Evolutionary conservation across 2,888 invertebrate species (phyloP).

Genomic region (Troides helena): DNA sequence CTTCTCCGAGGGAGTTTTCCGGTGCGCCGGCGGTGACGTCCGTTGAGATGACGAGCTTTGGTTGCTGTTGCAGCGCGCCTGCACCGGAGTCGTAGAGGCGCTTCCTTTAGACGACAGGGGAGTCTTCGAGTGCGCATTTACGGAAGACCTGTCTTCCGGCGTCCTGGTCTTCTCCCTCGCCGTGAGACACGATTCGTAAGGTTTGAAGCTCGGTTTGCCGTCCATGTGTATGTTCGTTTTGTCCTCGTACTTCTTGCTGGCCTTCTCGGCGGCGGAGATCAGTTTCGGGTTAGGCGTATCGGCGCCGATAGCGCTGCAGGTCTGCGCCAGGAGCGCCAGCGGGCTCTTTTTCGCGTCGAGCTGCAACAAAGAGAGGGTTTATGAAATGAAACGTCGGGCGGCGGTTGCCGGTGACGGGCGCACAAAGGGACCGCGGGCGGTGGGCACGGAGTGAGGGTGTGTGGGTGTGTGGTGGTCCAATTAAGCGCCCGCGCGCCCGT

Average conservation of each 20-base stretch:
- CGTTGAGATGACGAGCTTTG: constrained; percentile 87
- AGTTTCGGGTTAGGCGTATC: constrained; percentile 90
- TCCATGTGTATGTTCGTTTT: constrained; percentile 81
- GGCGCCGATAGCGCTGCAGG: constrained; percentile 97
- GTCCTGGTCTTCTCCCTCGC: constrained; percentile 84
- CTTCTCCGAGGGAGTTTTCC: constrained; percentile 81
- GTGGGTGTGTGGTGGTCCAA: constrained; percentile 65
- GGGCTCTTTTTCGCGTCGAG: constrained; percentile 99
- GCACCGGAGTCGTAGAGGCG: constrained; percentile 72
- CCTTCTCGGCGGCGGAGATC: constrained; percentile 86
- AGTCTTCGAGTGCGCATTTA: constrained; percentile 77
- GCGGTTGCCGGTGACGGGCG: constrained; percentile 74
- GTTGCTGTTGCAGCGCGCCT: constrained; percentile 86
- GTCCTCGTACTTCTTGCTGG: constrained; percentile 83
- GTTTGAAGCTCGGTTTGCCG: constrained; percentile 85
- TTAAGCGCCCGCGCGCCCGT: constrained; percentile 80
- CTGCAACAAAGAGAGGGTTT: constrained; percentile 85
- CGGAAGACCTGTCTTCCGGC: constrained; percentile 82
- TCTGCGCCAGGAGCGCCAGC: constrained; percentile 95
- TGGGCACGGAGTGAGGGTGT: constrained; percentile 40
- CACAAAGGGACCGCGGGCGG: constrained; percentile 70
- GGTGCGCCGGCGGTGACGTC: constrained; percentile 80
- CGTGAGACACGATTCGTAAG: constrained; percentile 85
- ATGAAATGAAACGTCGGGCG: constrained; percentile 77
- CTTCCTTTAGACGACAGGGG: constrained; percentile 79